Percentiles rank a stretch among this genome's conserved stretches.
Evolutionary conservation across 2,888 invertebrate genomes (phyloP).

Genomic region (Ennomos fuscantarius): DNA sequence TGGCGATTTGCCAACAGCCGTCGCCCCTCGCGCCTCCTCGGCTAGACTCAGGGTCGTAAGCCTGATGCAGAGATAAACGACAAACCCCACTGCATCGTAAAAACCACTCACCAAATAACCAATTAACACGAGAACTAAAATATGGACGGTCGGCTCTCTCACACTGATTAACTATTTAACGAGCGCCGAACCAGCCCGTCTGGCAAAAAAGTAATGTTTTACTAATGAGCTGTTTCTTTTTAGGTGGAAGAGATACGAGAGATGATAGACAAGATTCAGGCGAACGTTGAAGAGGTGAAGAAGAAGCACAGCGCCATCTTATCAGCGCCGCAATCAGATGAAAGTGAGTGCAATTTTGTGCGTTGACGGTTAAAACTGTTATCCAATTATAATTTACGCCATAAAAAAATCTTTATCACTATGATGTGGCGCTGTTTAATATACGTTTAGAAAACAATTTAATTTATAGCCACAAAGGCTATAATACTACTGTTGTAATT

Average conservation of each 20-base stretch:
- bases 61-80: slow-evolving; percentile 38
- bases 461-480: slow-evolving; percentile 6
- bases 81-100: slow-evolving; percentile 42
- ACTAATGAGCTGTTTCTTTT: slow-evolving; percentile 40
- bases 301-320: slow-evolving; percentile 99
- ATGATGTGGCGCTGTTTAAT: too few relatives aligned
- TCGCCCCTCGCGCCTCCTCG: slow-evolving; percentile 42
- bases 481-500: slow-evolving; percentile 11
- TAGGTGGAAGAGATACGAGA: slow-evolving; percentile 99
- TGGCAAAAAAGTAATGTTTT: slow-evolving; percentile 20
- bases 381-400: background rate
- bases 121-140: slow-evolving; percentile 50
- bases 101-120: slow-evolving; percentile 47
- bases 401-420: background rate
- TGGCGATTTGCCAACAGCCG: slow-evolving; percentile 57
- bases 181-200: slow-evolving; percentile 11
- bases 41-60: slow-evolving; percentile 52
- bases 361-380: too few relatives aligned
- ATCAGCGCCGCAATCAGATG: slow-evolving; percentile 99
- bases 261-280: slow-evolving; percentile 99
- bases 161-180: slow-evolving; percentile 28
- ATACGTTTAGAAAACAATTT: slow-evolving; percentile 1
- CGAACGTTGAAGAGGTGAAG: slow-evolving; percentile 99
- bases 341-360: slow-evolving; percentile 89
- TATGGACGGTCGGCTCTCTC: slow-evolving; percentile 27